phyloP scores from a whole-genome alignment of 2,113 vertebrate genomes.

The Phaethon lepturus region DNA sequence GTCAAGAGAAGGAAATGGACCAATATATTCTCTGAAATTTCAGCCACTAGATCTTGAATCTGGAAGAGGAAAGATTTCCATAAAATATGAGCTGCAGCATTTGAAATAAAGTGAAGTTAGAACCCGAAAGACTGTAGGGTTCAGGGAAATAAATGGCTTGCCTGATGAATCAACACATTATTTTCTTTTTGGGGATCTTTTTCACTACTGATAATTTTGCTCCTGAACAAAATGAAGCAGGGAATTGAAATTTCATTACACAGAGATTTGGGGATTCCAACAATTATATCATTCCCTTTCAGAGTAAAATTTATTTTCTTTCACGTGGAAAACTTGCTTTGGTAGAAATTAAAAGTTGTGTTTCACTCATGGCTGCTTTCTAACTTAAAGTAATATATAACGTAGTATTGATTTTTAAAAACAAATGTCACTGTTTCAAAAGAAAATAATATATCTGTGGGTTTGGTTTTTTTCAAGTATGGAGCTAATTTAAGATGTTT shows the following conservation, averaged over 20 bases:
- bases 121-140: not conserved
- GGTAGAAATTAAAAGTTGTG: not conserved
- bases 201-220: not conserved
- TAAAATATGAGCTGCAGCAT: not conserved
- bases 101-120: not conserved
- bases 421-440: not conserved
- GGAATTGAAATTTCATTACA: not conserved
- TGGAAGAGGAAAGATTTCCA: not conserved
- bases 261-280: not conserved
- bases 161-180: not conserved
- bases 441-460: not conserved
- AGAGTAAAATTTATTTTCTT: not conserved
- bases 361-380: not conserved
- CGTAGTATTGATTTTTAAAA: not conserved
- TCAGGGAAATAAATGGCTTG: not conserved
- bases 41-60: not conserved
- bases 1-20: not conserved
- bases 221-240: not conserved
- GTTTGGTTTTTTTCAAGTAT: not conserved
- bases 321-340: not conserved
- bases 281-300: not conserved
- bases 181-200: not conserved
- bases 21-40: not conserved
- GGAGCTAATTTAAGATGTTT: constrained; percentile 3
- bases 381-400: not conserved